Conservation (phyloP, 2,113 vertebrate species). For the Mesoclemmys tuberculata region DNA sequence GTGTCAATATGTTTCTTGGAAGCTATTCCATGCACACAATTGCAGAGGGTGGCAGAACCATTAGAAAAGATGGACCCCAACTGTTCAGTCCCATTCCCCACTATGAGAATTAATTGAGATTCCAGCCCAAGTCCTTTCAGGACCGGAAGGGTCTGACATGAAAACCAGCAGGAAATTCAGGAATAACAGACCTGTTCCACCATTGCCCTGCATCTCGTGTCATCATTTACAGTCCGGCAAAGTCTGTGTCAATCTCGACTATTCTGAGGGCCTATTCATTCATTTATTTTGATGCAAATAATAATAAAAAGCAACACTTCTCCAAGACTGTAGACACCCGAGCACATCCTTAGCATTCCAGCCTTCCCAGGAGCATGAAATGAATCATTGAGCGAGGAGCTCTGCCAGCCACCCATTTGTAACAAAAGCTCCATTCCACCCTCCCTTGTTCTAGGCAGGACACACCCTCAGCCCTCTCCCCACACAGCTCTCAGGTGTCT, state of each 20-base stretch:
- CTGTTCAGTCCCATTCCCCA: neutral
- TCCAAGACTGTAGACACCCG: neutral
- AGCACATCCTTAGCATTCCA: neutral
- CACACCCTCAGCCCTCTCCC: neutral
- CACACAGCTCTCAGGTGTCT: neutral
- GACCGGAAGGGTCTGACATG: neutral
- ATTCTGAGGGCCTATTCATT: neutral
- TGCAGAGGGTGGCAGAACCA: neutral
- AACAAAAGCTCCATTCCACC: neutral
- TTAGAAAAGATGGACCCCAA: neutral
- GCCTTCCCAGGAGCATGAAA: neutral
- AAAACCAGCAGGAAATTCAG: neutral
- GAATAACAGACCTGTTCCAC: neutral
- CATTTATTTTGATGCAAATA: neutral
- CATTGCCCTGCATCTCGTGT: neutral
- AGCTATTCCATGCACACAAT: neutral
- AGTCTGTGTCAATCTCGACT: neutral
- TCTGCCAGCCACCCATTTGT: neutral
- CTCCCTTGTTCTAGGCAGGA: neutral
- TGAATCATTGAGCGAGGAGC: neutral
- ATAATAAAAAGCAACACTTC: neutral
- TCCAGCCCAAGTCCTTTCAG: neutral
- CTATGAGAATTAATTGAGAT: neutral
- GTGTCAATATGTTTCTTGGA: neutral
- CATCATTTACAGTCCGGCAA: neutral